Conservation (phyloP, 2,113 vertebrate genomes). For the Oreotragus oreotragus region DNA sequence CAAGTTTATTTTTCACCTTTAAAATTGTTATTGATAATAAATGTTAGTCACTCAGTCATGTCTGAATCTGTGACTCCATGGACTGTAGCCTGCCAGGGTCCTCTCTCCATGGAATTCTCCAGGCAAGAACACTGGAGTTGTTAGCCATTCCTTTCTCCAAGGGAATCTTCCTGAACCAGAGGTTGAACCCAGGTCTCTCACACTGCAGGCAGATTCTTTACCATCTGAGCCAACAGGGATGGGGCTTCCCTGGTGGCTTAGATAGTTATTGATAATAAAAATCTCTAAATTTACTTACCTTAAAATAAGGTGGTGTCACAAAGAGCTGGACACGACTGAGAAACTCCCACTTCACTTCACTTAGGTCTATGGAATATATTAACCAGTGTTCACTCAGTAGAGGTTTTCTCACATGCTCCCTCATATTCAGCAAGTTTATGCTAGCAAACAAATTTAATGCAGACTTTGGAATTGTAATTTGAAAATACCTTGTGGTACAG, state of each 20-base stretch:
- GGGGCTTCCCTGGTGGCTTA: neutral
- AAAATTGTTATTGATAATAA: neutral
- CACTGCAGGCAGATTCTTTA: neutral
- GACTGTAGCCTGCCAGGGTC: neutral
- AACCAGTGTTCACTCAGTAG: neutral
- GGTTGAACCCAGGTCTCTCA: neutral
- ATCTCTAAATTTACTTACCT: neutral
- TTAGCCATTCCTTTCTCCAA: neutral
- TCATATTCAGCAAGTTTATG: neutral
- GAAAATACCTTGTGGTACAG: neutral
- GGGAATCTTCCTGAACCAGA: neutral
- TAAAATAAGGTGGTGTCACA: neutral
- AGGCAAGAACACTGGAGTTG: neutral
- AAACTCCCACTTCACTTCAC: neutral
- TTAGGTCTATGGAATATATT: neutral
- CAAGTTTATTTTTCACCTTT: neutral
- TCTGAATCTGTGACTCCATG: neutral
- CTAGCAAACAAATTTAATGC: neutral
- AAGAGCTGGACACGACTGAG: neutral
- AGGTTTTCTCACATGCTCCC: neutral
- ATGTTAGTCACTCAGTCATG: neutral
- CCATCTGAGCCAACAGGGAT: neutral
- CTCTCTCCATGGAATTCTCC: neutral
- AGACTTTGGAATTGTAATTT: neutral
- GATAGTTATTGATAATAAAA: neutral